A percentile compares a stretch with the other conserved stretches of the same genome.
Evolutionary conservation across 2,888 invertebrate genomes (phyloP).

Genomic region (Apoda limacodes): DNA sequence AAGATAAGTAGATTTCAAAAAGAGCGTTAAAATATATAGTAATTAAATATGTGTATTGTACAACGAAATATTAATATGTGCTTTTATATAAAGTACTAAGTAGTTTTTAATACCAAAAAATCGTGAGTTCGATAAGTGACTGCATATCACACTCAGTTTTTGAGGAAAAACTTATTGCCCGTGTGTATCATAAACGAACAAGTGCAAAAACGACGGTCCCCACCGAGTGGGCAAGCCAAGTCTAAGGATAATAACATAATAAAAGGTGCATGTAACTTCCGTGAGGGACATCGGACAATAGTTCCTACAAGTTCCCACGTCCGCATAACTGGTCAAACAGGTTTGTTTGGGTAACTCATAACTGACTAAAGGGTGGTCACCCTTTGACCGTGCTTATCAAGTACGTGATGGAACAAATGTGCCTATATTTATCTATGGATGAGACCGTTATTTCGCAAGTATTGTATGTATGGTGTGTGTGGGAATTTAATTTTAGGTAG

Average conservation of each 20-base stretch:
- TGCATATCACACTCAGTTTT: too few relatives aligned
- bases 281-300: too few relatives aligned
- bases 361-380: conserved; percentile 34
- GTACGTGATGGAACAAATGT: conserved; percentile 43
- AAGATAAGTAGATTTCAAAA: too few relatives aligned
- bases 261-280: too few relatives aligned
- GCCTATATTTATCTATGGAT: too few relatives aligned
- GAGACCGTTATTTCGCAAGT: conserved; percentile 32
- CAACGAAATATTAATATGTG: too few relatives aligned
- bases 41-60: too few relatives aligned
- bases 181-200: conserved; percentile 24
- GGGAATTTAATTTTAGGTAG: conserved; percentile 20
- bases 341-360: conserved; percentile 30
- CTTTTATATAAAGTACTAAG: too few relatives aligned
- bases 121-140: too few relatives aligned
- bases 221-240: too few relatives aligned
- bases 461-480: conserved; percentile 31
- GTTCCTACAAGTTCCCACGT: conserved; percentile 57
- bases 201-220: conserved; percentile 26
- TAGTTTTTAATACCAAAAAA: too few relatives aligned
- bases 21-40: too few relatives aligned
- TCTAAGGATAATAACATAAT: conserved; percentile 5
- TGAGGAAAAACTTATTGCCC: conserved; percentile 7
- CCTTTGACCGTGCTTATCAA: conserved; percentile 24
- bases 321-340: conserved; percentile 50